These are phyloP conservation scores for Agelas oroides DNA, from an alignment of 37 sponge, comb jelly and placozoan genomes.

Conservation along the genomic window DNA sequence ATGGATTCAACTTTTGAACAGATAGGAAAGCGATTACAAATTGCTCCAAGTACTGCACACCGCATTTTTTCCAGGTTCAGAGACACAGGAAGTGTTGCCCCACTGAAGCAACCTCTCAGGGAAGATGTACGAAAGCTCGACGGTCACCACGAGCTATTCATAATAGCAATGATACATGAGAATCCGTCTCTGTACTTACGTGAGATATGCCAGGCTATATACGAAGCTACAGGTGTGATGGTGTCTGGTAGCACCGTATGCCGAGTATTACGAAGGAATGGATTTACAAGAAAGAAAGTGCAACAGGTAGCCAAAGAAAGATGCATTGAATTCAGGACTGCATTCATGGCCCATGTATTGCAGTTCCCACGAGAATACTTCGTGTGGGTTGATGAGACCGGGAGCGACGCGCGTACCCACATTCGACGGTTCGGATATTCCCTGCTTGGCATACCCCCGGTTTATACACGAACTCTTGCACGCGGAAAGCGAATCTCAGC, in stretches of 20 bases:
- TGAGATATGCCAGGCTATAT: constrained; percentile 35
- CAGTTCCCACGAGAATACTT: constrained; percentile 6
- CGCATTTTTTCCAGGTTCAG: constrained; percentile 36
- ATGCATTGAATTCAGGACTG: constrained; percentile 20
- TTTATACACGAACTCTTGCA: background rate
- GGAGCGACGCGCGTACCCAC: constrained; percentile 12
- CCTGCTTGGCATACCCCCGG: background rate
- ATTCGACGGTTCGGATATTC: constrained; percentile 14
- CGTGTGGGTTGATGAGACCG: constrained; percentile 72
- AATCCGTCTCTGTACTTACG: constrained; percentile 51
- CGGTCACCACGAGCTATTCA: constrained; percentile 49
- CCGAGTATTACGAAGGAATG: constrained; percentile 33
- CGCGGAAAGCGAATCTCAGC: constrained; percentile 14
- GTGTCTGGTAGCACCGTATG: constrained; percentile 52
- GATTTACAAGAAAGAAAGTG: constrained; percentile 39
- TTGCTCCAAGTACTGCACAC: constrained; percentile 47
- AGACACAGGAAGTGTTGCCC: constrained; percentile 5
- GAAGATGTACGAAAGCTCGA: constrained; percentile 8
- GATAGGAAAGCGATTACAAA: constrained; percentile 24
- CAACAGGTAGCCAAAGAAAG: constrained; percentile 46
- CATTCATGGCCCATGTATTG: constrained; percentile 32
- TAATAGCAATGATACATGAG: constrained; percentile 41
- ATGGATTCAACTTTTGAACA: constrained; percentile 27
- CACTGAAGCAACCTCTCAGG: background rate
- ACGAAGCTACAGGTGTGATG: constrained; percentile 18